These are phyloP conservation scores for Ceyx erithaca DNA, from an alignment of 2,797 vertebrate genomes.

Conservation along the genomic window DNA sequence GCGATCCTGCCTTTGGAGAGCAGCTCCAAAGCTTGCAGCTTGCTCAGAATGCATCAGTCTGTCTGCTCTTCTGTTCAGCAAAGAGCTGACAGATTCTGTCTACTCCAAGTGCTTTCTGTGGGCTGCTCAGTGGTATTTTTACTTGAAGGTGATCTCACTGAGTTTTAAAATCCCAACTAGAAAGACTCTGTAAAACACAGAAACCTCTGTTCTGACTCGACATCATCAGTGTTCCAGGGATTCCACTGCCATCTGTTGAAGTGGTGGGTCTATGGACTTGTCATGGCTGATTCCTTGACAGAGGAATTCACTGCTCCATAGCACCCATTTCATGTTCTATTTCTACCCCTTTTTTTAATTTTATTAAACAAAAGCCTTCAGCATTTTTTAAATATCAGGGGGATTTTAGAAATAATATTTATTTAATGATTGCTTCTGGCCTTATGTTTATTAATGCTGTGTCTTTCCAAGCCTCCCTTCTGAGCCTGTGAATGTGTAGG, in stretches of 20 bases:
- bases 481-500: background rate
- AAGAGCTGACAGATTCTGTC: background rate
- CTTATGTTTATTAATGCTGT: slow-evolving; percentile 53
- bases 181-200: background rate
- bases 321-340: background rate
- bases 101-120: background rate
- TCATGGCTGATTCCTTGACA: background rate
- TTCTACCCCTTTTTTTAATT: background rate
- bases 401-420: slow-evolving; percentile 34
- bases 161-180: background rate
- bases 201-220: background rate
- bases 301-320: background rate
- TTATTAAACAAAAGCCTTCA: slow-evolving; percentile 50
- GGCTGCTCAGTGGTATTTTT: background rate
- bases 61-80: background rate
- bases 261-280: background rate
- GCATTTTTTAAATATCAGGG: slow-evolving; percentile 45
- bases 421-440: slow-evolving; percentile 56
- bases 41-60: background rate
- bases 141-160: background rate
- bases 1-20: background rate
- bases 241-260: background rate
- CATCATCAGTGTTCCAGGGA: background rate
- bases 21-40: background rate
- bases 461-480: slow-evolving; percentile 7